Evolutionary conservation across 2,888 invertebrate genomes (phyloP).

Genomic region (Xanthia togata): DNA sequence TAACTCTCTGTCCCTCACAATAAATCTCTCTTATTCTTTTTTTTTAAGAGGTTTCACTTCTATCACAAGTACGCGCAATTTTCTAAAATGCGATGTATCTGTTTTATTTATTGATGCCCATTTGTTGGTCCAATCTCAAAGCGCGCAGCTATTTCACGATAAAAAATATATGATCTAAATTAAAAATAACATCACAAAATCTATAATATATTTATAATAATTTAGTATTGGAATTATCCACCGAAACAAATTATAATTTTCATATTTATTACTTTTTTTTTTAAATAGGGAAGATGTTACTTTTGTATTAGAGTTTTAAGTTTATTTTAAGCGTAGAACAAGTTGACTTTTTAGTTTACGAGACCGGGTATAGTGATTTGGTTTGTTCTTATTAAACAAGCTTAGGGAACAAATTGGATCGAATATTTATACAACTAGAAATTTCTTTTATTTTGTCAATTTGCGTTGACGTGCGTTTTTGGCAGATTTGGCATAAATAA

Average conservation of each 20-base stretch:
- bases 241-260: slow-evolving; percentile 52
- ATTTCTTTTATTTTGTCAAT: background rate
- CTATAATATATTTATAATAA: slow-evolving; percentile 16
- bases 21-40: too few relatives aligned
- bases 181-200: slow-evolving; percentile 45
- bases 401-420: background rate
- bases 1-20: too few relatives aligned
- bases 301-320: slow-evolving; percentile 36
- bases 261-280: slow-evolving; percentile 54
- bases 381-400: background rate
- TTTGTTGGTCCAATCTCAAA: background rate
- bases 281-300: slow-evolving; percentile 36
- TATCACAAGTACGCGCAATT: background rate
- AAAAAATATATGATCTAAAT: background rate
- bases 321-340: slow-evolving; percentile 29
- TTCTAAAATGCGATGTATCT: background rate
- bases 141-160: background rate
- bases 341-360: slow-evolving; percentile 34
- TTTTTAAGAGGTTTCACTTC: too few relatives aligned
- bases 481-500: background rate
- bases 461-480: background rate
- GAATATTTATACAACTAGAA: background rate
- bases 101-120: background rate
- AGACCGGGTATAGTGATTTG: background rate
- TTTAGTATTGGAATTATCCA: slow-evolving; percentile 59